Conservation (phyloP, 1,140 invertebrate species). For the Dinoponera quadriceps region DNA sequence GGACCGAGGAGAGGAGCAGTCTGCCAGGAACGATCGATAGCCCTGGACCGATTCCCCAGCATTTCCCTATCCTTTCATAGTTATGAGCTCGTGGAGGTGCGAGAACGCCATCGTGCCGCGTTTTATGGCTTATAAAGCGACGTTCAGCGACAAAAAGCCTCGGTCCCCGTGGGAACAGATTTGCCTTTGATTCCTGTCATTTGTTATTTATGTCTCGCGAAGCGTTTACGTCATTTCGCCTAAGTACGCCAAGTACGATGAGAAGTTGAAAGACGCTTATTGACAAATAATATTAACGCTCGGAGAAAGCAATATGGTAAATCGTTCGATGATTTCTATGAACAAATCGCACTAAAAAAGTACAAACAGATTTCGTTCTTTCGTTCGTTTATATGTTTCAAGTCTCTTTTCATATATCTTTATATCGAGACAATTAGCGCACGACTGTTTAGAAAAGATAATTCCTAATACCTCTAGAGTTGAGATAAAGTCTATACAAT, state of each 20-base stretch:
- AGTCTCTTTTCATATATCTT: not conserved
- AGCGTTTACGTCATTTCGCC: constrained; percentile 6
- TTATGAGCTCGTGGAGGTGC: constrained; percentile 28
- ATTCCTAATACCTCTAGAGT: not conserved
- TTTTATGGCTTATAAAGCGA: constrained; percentile 50
- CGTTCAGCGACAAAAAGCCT: constrained; percentile 1
- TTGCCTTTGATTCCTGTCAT: constrained; percentile 38
- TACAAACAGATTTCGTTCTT: not conserved
- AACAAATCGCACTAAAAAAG: not conserved
- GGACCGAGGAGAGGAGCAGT: constrained; percentile 17
- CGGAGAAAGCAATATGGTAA: not conserved
- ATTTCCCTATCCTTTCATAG: constrained; percentile 58
- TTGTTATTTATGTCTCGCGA: constrained; percentile 36
- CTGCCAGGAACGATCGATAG: constrained; percentile 45
- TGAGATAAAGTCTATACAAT: not conserved
- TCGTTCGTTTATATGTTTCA: not conserved
- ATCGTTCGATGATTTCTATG: not conserved
- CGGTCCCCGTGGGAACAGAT: constrained; percentile 28
- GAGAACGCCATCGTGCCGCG: constrained; percentile 4
- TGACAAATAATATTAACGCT: constrained; percentile 12
- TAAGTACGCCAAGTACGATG: not conserved
- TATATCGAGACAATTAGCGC: not conserved
- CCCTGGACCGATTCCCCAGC: constrained; percentile 33
- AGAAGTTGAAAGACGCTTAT: constrained; percentile 35
- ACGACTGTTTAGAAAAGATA: not conserved